A percentile compares a stretch with the other conserved stretches of the same genome.
Evolutionary conservation across 2,113 vertebrate species (phyloP).

Genomic region (Ptychochromis oligacanthus): DNA sequence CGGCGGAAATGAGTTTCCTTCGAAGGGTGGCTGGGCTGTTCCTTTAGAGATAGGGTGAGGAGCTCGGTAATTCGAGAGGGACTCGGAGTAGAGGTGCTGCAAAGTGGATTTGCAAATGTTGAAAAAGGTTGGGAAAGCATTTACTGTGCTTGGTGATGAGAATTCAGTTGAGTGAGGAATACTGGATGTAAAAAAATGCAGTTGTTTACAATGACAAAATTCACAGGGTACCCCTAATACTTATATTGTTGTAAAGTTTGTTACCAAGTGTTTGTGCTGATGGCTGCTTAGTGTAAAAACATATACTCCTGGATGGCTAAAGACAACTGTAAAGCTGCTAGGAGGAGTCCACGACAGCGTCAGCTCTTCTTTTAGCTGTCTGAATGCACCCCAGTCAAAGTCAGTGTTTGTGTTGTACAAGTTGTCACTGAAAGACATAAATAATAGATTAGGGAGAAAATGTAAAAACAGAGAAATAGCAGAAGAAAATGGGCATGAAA

Average conservation of each 20-base stretch:
- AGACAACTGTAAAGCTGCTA: constrained; percentile 80
- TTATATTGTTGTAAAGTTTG: neutral
- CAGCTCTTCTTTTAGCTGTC: constrained; percentile 79
- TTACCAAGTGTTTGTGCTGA: constrained; percentile 85
- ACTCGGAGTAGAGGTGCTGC: no score
- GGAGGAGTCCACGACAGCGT: constrained; percentile 60
- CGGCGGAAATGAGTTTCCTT: no score
- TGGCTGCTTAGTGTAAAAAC: constrained; percentile 86
- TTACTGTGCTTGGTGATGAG: no score
- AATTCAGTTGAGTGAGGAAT: no score
- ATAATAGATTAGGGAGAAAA: neutral
- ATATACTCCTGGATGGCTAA: constrained; percentile 85
- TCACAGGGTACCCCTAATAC: neutral
- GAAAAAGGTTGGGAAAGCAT: no score
- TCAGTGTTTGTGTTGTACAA: constrained; percentile 86
- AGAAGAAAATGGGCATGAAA: neutral
- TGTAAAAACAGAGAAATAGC: neutral
- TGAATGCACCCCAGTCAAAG: constrained; percentile 91
- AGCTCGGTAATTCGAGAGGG: no score
- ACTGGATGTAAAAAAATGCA: no score
- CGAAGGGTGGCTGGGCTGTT: no score
- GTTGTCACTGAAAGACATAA: constrained; percentile 80
- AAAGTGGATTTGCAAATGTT: no score
- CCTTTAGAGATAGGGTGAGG: no score
- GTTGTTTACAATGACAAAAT: no score